Evolutionary conservation across 2,888 invertebrate genomes (phyloP).

Genomic region (Ashinkailepas kermadecensis): DNA sequence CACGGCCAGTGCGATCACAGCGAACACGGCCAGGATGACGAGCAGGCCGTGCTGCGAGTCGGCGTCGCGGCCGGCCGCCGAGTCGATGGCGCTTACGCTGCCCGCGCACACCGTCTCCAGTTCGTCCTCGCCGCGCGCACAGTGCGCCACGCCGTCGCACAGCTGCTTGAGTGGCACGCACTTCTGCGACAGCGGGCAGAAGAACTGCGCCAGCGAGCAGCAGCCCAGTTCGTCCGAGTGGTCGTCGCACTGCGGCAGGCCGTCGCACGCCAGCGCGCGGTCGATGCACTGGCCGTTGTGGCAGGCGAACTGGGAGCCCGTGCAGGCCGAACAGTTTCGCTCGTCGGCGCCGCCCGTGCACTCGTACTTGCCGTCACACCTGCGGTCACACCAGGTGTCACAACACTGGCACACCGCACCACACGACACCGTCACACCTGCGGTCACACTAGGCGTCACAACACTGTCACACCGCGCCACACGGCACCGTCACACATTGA

Average conservation of each 20-base stretch:
- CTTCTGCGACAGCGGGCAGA: slow-evolving; percentile 35
- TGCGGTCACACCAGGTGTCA: background rate
- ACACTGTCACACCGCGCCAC: background rate
- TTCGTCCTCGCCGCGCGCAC: slow-evolving; percentile 39
- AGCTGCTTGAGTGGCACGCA: slow-evolving; percentile 31
- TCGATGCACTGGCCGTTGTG: slow-evolving; percentile 59
- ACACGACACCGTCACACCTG: slow-evolving; percentile 60
- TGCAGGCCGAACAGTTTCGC: slow-evolving; percentile 61
- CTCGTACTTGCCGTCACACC: slow-evolving; percentile 72
- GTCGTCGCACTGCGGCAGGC: slow-evolving; percentile 41
- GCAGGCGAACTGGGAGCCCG: slow-evolving; percentile 68
- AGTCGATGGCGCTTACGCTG: slow-evolving; percentile 15
- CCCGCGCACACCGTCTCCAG: slow-evolving; percentile 24
- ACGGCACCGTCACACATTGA: slow-evolving; percentile 56
- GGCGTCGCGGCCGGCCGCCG: background rate
- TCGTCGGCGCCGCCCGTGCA: slow-evolving; percentile 79
- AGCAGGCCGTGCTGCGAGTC: slow-evolving; percentile 17
- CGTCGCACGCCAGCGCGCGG: slow-evolving; percentile 45
- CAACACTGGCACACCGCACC: background rate
- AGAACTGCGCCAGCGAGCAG: slow-evolving; percentile 37
- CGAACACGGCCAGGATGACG: slow-evolving; percentile 10
- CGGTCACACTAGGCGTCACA: background rate
- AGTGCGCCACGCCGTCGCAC: slow-evolving; percentile 38
- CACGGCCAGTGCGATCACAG: slow-evolving; percentile 5
- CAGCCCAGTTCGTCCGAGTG: slow-evolving; percentile 43